Percentiles rank a stretch among this genome's conserved stretches.
phyloP scores from a whole-genome alignment of 1,140 invertebrate species.

The Psilanteris sp. region DNA sequence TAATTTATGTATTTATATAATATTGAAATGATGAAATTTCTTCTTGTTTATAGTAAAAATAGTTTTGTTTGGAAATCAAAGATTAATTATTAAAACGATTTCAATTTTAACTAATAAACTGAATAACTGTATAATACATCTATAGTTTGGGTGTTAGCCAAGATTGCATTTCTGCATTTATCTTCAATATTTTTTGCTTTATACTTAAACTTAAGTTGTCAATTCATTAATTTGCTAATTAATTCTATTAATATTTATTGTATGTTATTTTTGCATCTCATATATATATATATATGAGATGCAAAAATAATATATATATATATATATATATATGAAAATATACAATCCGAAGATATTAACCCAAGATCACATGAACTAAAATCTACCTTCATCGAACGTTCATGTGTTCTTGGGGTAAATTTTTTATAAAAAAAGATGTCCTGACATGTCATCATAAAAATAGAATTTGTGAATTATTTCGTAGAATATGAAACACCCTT shows the following conservation, averaged over 20 bases:
- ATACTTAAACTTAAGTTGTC: slow-evolving; percentile 41
- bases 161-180: slow-evolving; percentile 32
- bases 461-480: too few species aligned
- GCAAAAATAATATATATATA: too few species aligned
- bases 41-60: slow-evolving; percentile 11
- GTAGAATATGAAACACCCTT: too few species aligned
- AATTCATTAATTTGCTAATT: slow-evolving; percentile 38
- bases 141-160: slow-evolving; percentile 38
- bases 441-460: too few species aligned
- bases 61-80: slow-evolving; percentile 38
- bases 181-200: slow-evolving; percentile 14
- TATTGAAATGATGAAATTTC: background rate
- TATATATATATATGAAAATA: too few species aligned
- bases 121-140: slow-evolving; percentile 51
- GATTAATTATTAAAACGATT: slow-evolving; percentile 57
- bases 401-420: too few species aligned
- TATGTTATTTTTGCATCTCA: too few species aligned
- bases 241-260: slow-evolving; percentile 39
- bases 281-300: too few species aligned
- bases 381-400: too few species aligned
- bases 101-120: slow-evolving; percentile 60
- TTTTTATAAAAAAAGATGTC: too few species aligned
- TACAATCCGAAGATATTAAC: too few species aligned
- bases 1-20: background rate
- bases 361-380: too few species aligned